phyloP scores from a whole-genome alignment of 1,140 invertebrate genomes.

The Propsilocerus akamusi region DNA sequence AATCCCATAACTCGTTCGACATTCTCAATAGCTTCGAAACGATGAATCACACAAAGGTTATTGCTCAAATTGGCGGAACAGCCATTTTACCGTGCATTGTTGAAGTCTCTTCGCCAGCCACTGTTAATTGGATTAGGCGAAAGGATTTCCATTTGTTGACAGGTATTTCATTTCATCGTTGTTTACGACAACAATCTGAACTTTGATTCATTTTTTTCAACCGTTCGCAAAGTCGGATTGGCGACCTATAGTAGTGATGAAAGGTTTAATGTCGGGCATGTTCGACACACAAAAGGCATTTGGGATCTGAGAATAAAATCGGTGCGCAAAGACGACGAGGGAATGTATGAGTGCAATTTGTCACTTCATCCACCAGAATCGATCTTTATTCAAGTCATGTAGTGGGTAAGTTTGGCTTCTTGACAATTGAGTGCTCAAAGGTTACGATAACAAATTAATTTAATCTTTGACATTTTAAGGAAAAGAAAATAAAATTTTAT shows the following conservation, averaged over 20 bases:
- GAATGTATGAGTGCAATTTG: slow-evolving; percentile 63
- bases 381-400: slow-evolving; percentile 54
- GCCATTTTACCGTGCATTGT: slow-evolving; percentile 41
- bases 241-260: slow-evolving; percentile 52
- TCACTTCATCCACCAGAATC: slow-evolving; percentile 60
- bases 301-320: slow-evolving; percentile 55
- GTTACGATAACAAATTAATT: too few relatives aligned
- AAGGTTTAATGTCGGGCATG: slow-evolving; percentile 57
- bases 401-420: slow-evolving; percentile 41
- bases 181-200: neutral
- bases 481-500: too few relatives aligned
- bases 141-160: slow-evolving; percentile 53
- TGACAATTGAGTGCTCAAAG: neutral
- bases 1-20: neutral
- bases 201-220: neutral
- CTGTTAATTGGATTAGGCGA: slow-evolving; percentile 48
- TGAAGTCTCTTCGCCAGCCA: neutral
- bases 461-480: too few relatives aligned
- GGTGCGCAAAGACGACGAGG: slow-evolving; percentile 46
- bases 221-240: slow-evolving; percentile 32
- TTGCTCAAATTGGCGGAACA: slow-evolving; percentile 39
- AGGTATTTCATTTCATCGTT: neutral
- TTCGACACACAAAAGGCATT: slow-evolving; percentile 42
- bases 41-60: slow-evolving; percentile 28
- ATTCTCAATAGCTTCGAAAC: slow-evolving; percentile 14